A percentile compares a stretch with the other conserved stretches of the same genome.
phyloP scores from a whole-genome alignment of 1,140 invertebrate genomes.

The Drosophila saltans region DNA sequence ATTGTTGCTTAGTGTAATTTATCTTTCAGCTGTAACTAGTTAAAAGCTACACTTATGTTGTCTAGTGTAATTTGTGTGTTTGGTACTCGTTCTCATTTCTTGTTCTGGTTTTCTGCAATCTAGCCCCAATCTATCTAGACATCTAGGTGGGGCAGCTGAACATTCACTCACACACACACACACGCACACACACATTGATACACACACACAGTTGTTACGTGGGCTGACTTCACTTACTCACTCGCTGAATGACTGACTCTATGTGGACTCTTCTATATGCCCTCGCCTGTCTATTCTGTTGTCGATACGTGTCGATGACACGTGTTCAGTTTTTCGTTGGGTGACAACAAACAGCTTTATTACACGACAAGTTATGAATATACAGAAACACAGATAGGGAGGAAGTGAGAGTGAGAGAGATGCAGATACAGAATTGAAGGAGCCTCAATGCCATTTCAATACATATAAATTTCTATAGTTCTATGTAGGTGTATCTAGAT shows the following conservation, averaged over 20 bases:
- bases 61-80: not conserved
- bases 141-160: slow-evolving; percentile 43
- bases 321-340: slow-evolving; percentile 63
- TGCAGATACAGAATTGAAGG: not conserved
- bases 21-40: too few relatives aligned
- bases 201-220: slow-evolving; percentile 1
- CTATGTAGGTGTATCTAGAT: slow-evolving; percentile 7
- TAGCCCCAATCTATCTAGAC: slow-evolving; percentile 46
- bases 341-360: slow-evolving; percentile 65
- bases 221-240: slow-evolving; percentile 24
- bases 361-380: slow-evolving; percentile 58
- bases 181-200: not conserved
- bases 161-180: slow-evolving; percentile 18
- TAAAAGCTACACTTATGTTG: not conserved
- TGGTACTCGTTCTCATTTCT: slow-evolving; percentile 3
- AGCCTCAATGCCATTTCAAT: not conserved
- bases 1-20: too few relatives aligned
- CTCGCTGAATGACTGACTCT: slow-evolving; percentile 2
- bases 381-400: slow-evolving; percentile 1
- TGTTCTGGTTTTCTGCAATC: slow-evolving; percentile 31
- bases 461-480: too few relatives aligned
- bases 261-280: not conserved
- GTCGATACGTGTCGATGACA: slow-evolving; percentile 65
- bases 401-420: not conserved
- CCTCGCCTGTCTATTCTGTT: slow-evolving; percentile 20